Evolutionary conservation across 2,888 invertebrate genomes (phyloP), one percentile per base, ranked within the genome.

Genomic region (Pogonocherus hispidulus): DNA sequence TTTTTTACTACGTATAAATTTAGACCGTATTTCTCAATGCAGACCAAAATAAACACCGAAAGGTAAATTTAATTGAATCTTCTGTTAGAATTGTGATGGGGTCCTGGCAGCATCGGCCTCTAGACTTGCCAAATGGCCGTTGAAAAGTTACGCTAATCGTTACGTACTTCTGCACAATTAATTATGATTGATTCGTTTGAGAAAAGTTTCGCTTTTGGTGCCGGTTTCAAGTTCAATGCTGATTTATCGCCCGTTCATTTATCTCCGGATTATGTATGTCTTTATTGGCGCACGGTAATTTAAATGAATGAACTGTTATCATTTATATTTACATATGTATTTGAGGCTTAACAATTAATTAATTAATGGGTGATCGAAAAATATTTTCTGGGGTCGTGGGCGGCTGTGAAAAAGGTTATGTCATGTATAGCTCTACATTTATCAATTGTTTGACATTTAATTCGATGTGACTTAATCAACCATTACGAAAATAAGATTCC

Each of bases 1-100:
- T 52, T 32, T 32, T 52, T 52, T 32, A 52, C 20, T 18, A 18
- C 11, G 52, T 23, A 5, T 27, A 52, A 52, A 52, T 52, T 52
- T 52, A 52, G 32, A 32, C 32, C 32, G 8, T 14, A 16, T 52
- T 52, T 52, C 52, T 52, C 32, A 52, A 52, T 32, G 52, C 19
- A 19, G 19, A 27, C 67, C 66, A 67, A 64, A 70, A 70, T 67
- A 67, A 70, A 67, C 64, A 41, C 20, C 55, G 32, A 55, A 47
- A 67, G 60, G 67, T 62, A 70, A 67, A 67, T 67, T 67, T 70
- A 70, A 70, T 70, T 68, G 62, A 70, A 65, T 59, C 57, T 62
- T 67, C 65, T 57, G 65, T 67, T 57, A 63, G 63, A 68, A 68
- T 71, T 68, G 71, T 71, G 66, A 63, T 46, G 59, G 60, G 63